Evolutionary conservation across 2,797 vertebrate species (phyloP).

Genomic region (Takifugu ocellatus): DNA sequence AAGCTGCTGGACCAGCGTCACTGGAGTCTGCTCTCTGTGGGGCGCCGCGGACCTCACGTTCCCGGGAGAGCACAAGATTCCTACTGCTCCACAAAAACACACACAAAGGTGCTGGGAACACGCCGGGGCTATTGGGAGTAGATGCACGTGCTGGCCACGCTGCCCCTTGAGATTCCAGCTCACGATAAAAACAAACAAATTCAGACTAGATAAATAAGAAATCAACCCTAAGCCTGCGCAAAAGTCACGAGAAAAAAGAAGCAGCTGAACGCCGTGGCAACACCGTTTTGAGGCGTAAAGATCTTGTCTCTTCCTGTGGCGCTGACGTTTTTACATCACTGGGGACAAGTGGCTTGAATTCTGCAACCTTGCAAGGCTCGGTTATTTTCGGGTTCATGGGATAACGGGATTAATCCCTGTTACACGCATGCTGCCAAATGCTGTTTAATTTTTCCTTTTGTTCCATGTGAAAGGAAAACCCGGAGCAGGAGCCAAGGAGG

Average conservation of each 20-base stretch:
- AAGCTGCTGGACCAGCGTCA: slow-evolving; percentile 50
- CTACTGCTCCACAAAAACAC: background rate
- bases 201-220: too few relatives aligned
- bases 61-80: slow-evolving; percentile 7
- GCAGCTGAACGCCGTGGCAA: background rate
- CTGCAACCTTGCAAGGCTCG: slow-evolving; percentile 54
- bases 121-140: background rate
- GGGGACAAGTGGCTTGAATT: slow-evolving; percentile 51
- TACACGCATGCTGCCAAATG: slow-evolving; percentile 26
- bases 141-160: slow-evolving; percentile 30
- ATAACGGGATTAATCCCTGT: slow-evolving; percentile 41
- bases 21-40: slow-evolving; percentile 18
- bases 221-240: too few relatives aligned
- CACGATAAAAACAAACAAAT: too few relatives aligned
- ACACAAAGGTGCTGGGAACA: too few relatives aligned
- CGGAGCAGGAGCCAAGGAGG: slow-evolving; percentile 21
- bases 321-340: slow-evolving; percentile 44
- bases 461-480: slow-evolving; percentile 39
- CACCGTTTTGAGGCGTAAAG: slow-evolving; percentile 32
- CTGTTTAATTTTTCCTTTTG: slow-evolving; percentile 31
- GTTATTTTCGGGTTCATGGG: slow-evolving; percentile 64
- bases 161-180: background rate
- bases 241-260: too few relatives aligned
- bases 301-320: slow-evolving; percentile 43
- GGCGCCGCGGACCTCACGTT: slow-evolving; percentile 9